Evolutionary conservation across 2,797 vertebrate genomes (phyloP).

Genomic region (Chelon labrosus): DNA sequence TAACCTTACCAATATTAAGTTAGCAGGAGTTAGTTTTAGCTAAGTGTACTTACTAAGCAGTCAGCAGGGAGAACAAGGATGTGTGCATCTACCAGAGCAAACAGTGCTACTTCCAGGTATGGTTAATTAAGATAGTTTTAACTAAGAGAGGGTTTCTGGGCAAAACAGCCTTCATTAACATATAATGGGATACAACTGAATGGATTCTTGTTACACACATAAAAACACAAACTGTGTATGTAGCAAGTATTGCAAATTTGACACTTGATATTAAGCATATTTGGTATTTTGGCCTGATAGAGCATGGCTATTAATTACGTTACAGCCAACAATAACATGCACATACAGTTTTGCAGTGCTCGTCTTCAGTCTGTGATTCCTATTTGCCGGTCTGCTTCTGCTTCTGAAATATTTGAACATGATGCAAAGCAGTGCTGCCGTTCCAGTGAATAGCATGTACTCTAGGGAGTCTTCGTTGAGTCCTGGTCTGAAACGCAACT

Average conservation of each 20-base stretch:
- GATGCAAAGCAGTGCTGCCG: no score
- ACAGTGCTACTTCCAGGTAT: not conserved
- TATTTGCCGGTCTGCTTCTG: no score
- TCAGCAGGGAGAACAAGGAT: not conserved
- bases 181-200: no score
- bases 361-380: no score
- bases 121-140: conserved; percentile 1
- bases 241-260: not conserved
- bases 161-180: conserved; percentile 4
- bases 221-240: no score
- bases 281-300: conserved; percentile 7
- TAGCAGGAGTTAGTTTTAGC: not conserved
- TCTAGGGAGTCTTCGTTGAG: no score
- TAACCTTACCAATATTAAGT: not conserved
- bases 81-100: not conserved
- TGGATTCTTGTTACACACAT: no score
- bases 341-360: no score
- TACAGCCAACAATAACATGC: conserved; percentile 18
- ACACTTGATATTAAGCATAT: conserved; percentile 4
- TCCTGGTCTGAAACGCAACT: no score
- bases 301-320: conserved; percentile 10
- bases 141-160: not conserved
- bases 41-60: not conserved
- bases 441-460: no score
- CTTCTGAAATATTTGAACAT: no score